Evolutionary conservation across 2,113 vertebrate species (phyloP).

Genomic region (Macrotis lagotis): DNA sequence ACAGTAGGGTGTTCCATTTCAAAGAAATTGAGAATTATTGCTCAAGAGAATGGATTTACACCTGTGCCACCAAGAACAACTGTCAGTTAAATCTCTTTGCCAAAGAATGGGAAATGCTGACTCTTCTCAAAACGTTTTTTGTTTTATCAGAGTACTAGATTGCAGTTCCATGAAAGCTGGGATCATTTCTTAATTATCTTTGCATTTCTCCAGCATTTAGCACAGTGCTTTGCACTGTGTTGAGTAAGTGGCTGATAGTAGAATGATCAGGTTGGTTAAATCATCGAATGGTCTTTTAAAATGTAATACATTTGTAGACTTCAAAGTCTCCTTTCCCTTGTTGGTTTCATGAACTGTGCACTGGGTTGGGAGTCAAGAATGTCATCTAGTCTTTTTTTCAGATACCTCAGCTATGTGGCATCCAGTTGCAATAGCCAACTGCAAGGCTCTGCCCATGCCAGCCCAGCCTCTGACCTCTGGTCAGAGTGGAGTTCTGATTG

Average conservation of each 20-base stretch:
- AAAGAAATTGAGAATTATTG: constrained; percentile 23
- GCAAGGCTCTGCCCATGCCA: not conserved
- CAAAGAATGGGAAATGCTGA: not conserved
- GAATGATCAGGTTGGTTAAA: not conserved
- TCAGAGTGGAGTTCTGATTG: not conserved
- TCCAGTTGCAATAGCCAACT: not conserved
- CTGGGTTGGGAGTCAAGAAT: not conserved
- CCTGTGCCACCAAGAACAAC: not conserved
- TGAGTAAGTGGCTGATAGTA: not conserved
- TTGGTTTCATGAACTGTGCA: not conserved
- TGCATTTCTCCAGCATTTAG: not conserved
- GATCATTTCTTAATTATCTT: not conserved
- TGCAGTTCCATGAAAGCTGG: not conserved
- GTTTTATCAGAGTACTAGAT: not conserved
- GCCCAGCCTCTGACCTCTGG: not conserved
- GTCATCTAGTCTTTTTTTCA: not conserved
- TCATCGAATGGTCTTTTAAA: not conserved
- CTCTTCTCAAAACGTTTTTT: not conserved
- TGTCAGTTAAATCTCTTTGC: not conserved
- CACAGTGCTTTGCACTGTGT: not conserved
- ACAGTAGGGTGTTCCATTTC: not conserved
- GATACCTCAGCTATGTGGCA: not conserved
- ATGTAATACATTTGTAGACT: not conserved
- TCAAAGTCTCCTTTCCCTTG: not conserved
- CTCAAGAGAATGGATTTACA: not conserved